Percentiles rank a stretch among this genome's conserved stretches.
Evolutionary conservation across 2,113 vertebrate genomes (phyloP).

Genomic region (Vulpes lagopus): DNA sequence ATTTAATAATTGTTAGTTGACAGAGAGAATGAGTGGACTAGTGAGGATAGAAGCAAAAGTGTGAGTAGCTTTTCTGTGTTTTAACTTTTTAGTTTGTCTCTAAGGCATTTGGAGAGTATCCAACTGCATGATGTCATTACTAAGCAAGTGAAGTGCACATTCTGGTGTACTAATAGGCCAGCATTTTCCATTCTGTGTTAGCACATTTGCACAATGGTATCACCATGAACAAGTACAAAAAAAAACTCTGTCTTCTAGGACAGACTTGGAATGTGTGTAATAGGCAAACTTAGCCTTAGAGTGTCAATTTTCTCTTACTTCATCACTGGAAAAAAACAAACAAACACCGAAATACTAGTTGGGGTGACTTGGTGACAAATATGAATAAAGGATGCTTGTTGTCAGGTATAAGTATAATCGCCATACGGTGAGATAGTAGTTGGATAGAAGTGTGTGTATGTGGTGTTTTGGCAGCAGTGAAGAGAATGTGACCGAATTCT

Average conservation of each 20-base stretch:
- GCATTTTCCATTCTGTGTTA: not conserved
- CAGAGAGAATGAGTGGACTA: not conserved
- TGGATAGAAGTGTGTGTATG: not conserved
- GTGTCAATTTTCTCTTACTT: not conserved
- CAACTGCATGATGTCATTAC: not conserved
- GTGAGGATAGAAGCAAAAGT: not conserved
- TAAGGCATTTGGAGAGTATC: not conserved
- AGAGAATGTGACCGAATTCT: not conserved
- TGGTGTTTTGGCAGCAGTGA: not conserved
- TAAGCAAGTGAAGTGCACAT: not conserved
- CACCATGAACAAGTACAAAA: not conserved
- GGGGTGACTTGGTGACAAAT: not conserved
- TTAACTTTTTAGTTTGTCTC: conserved; percentile 1
- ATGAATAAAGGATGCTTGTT: not conserved
- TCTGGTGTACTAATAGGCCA: not conserved
- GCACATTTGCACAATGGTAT: not conserved
- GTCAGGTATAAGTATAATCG: not conserved
- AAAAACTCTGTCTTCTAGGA: not conserved
- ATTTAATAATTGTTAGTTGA: not conserved
- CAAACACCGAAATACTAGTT: not conserved
- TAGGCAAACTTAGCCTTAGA: not conserved
- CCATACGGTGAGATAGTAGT: not conserved
- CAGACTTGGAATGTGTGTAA: not conserved
- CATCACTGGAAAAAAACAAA: not conserved
- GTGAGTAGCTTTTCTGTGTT: not conserved